Base-by-base conservation (phyloP, 2,797 vertebrate genomes). In the Rhynchonycteris naso region DNA sequence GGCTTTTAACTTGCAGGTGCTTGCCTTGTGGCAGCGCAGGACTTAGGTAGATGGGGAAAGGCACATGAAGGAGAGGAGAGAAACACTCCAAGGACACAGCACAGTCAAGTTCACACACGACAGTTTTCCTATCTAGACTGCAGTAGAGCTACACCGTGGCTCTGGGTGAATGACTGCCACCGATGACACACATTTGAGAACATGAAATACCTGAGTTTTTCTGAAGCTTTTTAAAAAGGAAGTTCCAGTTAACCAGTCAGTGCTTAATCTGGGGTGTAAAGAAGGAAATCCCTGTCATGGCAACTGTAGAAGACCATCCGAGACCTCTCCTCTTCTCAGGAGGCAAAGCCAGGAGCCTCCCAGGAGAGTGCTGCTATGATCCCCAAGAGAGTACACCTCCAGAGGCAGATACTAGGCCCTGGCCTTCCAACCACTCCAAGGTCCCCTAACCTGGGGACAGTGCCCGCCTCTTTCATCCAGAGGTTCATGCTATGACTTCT, bases 41-140 rank as follows among this genome's bases (percentile, higher is more conserved):
- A 95, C 94, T 98, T 95, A 97, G 97, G 97, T 92, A 96, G 26
- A 95, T 72, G 91, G 63, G 94, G 61, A 94, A 96, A 97, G 18
- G 92, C 94, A 96, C 81, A 86, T 61, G 88, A 61, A 87, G 89
- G 81, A 93, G 54, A 63, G 90, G 83, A 96, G 84, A 90, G 78
- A 95, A 95, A 96, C 66, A 81, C 43, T 43, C 43, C 43, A 7
- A 7, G 43, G 43, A 43, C 9, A 43, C 1, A 5, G 59, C 28
- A 81, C 18, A 56, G 38, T 43, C 26, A 59, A 76, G 38, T n/a
- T 33, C 43, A 86, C 13, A 69, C 52, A 69, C 72, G 10, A 58
- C 8, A 33, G n/a, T 65, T 35, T 76, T 43, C 59, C 69, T 35
- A 54, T 54, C 28, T 63, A 11, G 3, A 18, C 58, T 4, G 14